phyloP scores from a whole-genome alignment of 1,140 invertebrate genomes.

The Pseudobourletiella spinata region DNA sequence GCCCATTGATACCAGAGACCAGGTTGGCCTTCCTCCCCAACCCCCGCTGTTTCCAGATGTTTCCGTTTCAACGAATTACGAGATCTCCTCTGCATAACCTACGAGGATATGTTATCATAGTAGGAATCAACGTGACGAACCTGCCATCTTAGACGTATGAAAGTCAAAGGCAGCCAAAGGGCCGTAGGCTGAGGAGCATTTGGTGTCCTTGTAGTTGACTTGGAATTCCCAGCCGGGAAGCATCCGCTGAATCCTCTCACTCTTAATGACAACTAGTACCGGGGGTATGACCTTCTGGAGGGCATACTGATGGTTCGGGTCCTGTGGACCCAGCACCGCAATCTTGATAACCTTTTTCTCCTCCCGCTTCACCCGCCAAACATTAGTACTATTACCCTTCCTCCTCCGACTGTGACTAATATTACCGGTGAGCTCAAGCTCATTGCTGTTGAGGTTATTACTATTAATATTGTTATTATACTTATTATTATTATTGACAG shows the following conservation, averaged over 20 bases:
- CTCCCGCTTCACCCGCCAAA: constrained; percentile 3
- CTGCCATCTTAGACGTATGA: constrained; percentile 56
- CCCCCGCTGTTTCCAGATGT: too few species aligned
- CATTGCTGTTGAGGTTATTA: not conserved
- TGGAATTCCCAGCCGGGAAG: constrained; percentile 57
- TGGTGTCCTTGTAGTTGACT: constrained; percentile 60
- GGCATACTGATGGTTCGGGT: constrained; percentile 54
- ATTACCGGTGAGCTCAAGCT: not conserved
- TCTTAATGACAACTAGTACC: constrained; percentile 58
- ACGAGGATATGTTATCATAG: too few species aligned
- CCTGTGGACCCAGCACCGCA: constrained; percentile 57
- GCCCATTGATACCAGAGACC: too few species aligned
- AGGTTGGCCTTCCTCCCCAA: too few species aligned
- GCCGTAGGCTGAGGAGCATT: constrained; percentile 68
- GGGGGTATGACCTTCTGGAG: constrained; percentile 62
- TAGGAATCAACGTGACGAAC: too few species aligned
- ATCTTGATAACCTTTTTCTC: constrained; percentile 42
- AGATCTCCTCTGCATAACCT: too few species aligned
- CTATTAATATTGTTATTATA: not conserved
- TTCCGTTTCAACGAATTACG: too few species aligned
- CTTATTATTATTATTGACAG: not conserved
- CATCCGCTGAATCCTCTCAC: constrained; percentile 49
- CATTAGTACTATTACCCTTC: too few species aligned
- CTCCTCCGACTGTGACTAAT: not conserved
- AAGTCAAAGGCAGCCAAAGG: constrained; percentile 70